Percentiles rank a stretch among this genome's conserved stretches.
phyloP scores from a whole-genome alignment of 2,113 vertebrate genomes.

The Cynopterus brachyotis region DNA sequence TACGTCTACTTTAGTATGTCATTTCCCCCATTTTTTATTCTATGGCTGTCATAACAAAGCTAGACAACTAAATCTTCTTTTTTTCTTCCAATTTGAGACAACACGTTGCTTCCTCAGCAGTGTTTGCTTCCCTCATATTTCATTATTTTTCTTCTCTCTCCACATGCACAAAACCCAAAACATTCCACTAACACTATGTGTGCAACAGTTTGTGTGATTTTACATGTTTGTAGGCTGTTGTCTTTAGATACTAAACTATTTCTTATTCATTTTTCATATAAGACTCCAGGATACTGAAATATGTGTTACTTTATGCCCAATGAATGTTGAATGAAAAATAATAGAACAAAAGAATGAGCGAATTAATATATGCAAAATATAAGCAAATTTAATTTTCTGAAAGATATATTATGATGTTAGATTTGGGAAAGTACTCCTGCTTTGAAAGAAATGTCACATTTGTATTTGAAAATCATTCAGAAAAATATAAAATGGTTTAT shows the following conservation, averaged over 20 bases:
- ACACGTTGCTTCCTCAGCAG: neutral
- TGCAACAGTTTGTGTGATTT: neutral
- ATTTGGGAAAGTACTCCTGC: neutral
- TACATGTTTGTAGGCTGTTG: neutral
- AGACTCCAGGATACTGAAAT: neutral
- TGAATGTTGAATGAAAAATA: neutral
- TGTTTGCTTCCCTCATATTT: neutral
- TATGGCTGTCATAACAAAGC: neutral
- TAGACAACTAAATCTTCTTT: neutral
- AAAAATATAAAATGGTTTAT: neutral
- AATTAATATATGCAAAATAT: neutral
- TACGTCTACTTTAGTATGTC: neutral
- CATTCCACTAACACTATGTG: neutral
- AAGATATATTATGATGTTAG: neutral
- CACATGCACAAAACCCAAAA: neutral
- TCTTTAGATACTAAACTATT: neutral
- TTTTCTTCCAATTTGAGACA: neutral
- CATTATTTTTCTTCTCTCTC: neutral
- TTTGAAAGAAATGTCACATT: neutral
- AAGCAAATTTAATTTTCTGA: neutral
- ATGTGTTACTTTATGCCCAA: neutral
- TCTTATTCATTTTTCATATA: neutral
- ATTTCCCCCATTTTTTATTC: neutral
- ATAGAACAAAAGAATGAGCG: neutral
- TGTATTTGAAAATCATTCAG: neutral